phyloP scores from a whole-genome alignment of 2,888 invertebrate species.

The Drosophila imparisetae region DNA sequence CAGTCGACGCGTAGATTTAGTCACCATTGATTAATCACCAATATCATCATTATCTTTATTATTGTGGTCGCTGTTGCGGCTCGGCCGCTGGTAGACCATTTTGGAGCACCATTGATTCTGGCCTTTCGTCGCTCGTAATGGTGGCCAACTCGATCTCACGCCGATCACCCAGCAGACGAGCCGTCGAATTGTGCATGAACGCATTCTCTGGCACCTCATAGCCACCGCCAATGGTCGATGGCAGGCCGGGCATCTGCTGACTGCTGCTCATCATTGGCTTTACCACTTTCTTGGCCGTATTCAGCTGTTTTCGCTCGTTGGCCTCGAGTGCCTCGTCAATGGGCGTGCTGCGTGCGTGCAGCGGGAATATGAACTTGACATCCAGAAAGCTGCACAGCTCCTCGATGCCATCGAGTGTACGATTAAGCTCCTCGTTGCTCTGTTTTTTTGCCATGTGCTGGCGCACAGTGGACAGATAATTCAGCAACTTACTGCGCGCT shows the following conservation, averaged over 20 bases:
- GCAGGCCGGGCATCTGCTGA: not conserved
- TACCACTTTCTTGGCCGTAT: constrained; percentile 22
- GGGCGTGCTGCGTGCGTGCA: constrained; percentile 69
- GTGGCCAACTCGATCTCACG: constrained; percentile 83
- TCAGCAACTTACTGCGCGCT: constrained; percentile 84
- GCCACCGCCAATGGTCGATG: constrained; percentile 9
- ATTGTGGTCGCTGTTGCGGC: constrained; percentile 64
- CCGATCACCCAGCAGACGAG: constrained; percentile 79
- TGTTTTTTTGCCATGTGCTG: constrained; percentile 78
- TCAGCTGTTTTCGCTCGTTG: constrained; percentile 79
- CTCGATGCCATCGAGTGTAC: constrained; percentile 85
- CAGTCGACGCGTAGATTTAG: constrained; percentile 53
- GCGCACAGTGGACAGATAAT: constrained; percentile 84
- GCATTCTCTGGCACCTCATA: constrained; percentile 84
- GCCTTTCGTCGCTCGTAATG: constrained; percentile 78
- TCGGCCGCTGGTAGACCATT: constrained; percentile 73
- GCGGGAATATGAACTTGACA: constrained; percentile 81
- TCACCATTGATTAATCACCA: constrained; percentile 4
- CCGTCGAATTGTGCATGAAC: constrained; percentile 77
- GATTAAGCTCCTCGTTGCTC: constrained; percentile 76
- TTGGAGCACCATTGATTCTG: constrained; percentile 50
- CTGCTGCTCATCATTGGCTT: not conserved
- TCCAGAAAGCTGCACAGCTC: constrained; percentile 84
- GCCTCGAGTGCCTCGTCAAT: constrained; percentile 85
- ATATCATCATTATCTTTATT: constrained; percentile 6